Conservation (phyloP, 2,113 vertebrate genomes). For the Centrocercus urophasianus region DNA sequence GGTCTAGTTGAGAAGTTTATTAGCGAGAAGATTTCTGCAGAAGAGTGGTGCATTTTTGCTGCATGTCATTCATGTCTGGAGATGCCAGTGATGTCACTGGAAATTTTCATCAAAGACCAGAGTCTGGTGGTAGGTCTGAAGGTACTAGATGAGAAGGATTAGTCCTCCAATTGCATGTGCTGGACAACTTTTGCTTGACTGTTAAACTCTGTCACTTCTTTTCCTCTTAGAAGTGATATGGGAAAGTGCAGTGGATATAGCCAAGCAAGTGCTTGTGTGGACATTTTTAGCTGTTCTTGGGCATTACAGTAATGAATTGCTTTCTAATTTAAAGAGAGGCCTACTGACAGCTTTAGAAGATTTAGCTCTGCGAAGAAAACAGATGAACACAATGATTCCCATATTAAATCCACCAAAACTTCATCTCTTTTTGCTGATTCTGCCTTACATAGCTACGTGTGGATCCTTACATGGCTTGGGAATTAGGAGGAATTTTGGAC, state of each 20-base stretch:
- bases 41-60: background rate
- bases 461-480: constrained; percentile 43
- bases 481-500: constrained; percentile 27
- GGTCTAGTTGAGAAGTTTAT: background rate
- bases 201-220: background rate
- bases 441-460: constrained; percentile 22
- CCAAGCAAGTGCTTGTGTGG: constrained; percentile 39
- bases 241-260: constrained; percentile 24
- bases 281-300: constrained; percentile 45
- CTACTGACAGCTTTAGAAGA: constrained; percentile 39
- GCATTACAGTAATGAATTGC: constrained; percentile 38
- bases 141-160: background rate
- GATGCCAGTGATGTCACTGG: background rate
- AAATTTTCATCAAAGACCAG: constrained; percentile 17
- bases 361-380: constrained; percentile 40
- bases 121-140: background rate
- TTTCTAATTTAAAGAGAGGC: constrained; percentile 31
- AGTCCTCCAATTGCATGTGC: background rate
- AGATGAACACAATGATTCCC: constrained; percentile 50
- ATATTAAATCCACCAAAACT: constrained; percentile 51
- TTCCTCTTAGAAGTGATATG: constrained; percentile 25
- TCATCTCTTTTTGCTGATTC: background rate
- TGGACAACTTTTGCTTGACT: background rate
- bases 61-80: background rate
- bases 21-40: background rate